Conservation (phyloP, 1,140 invertebrate species). For the Drosophila sp. region DNA sequence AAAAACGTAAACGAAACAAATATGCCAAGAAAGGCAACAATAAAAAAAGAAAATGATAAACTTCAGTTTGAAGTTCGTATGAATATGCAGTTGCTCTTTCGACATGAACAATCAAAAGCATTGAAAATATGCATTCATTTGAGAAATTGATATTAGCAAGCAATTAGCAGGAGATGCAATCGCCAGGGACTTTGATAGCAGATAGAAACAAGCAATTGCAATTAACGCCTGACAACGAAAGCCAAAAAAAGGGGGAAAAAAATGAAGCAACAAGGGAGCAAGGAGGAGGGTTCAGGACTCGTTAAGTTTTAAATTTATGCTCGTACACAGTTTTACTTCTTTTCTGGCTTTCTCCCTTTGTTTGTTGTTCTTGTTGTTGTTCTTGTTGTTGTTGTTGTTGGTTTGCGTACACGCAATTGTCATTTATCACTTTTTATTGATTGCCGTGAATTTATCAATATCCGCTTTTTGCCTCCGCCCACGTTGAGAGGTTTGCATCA, state of each 20-base stretch:
- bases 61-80: too few relatives aligned
- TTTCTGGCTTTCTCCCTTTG: slow-evolving; percentile 17
- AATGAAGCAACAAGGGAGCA: background rate
- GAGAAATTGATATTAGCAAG: slow-evolving; percentile 70
- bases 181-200: slow-evolving; percentile 15
- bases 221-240: slow-evolving; percentile 43
- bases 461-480: slow-evolving; percentile 66
- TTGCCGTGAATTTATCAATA: slow-evolving; percentile 80
- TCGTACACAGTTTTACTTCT: slow-evolving; percentile 51
- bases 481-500: slow-evolving; percentile 43
- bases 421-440: slow-evolving; percentile 80
- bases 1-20: slow-evolving; percentile 42
- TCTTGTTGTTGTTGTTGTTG: slow-evolving; percentile 22
- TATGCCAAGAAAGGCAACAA: slow-evolving; percentile 3
- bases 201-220: slow-evolving; percentile 43
- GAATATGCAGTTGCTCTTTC: too few relatives aligned
- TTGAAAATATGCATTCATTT: slow-evolving; percentile 64
- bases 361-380: slow-evolving; percentile 19
- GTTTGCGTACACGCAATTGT: slow-evolving; percentile 73
- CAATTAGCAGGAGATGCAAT: slow-evolving; percentile 55
- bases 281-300: slow-evolving; percentile 32
- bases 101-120: slow-evolving; percentile 24
- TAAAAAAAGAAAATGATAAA: slow-evolving; percentile 36
- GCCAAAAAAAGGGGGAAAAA: background rate
- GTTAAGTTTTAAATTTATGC: slow-evolving; percentile 72